A percentile compares a stretch with the other conserved stretches of the same genome.
phyloP scores from a whole-genome alignment of 2,888 invertebrate species.

The Synergus laeviventris region DNA sequence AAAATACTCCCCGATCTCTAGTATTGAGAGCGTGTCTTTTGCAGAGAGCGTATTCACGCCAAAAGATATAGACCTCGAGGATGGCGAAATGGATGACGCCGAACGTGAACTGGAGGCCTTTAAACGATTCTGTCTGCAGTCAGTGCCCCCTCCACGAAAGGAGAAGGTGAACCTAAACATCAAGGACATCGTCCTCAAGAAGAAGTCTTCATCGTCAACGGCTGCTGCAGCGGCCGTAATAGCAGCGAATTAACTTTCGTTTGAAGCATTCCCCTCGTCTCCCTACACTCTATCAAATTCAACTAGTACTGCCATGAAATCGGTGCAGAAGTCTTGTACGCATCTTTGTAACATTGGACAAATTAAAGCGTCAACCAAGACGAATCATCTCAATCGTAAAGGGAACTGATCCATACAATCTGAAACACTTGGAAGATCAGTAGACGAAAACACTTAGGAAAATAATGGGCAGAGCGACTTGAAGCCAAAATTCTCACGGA shows the following conservation, averaged over 20 bases:
- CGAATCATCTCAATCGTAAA: background rate
- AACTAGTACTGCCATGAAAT: constrained; percentile 29
- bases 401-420: background rate
- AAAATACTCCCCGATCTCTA: constrained; percentile 56
- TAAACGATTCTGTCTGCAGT: constrained; percentile 91
- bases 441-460: constrained; percentile 19
- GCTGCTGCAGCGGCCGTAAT: constrained; percentile 61
- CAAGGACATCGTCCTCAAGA: constrained; percentile 85
- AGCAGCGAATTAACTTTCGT: constrained; percentile 67
- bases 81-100: constrained; percentile 86
- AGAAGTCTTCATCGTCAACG: constrained; percentile 75
- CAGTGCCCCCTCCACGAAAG: constrained; percentile 86
- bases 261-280: constrained; percentile 17
- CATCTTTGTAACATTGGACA: background rate
- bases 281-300: constrained; percentile 17
- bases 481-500: constrained; percentile 9
- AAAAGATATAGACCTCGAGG: constrained; percentile 86
- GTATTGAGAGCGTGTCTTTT: constrained; percentile 73
- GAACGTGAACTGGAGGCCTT: constrained; percentile 91
- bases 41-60: constrained; percentile 86
- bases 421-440: background rate
- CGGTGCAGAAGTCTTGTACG: background rate
- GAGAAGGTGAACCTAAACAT: constrained; percentile 88
- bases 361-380: constrained; percentile 13
- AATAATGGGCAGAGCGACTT: constrained; percentile 18